Percentiles rank a stretch among this genome's conserved stretches.
Conservation (phyloP, 2,888 invertebrate genomes). For the Nemurella pictetii region DNA sequence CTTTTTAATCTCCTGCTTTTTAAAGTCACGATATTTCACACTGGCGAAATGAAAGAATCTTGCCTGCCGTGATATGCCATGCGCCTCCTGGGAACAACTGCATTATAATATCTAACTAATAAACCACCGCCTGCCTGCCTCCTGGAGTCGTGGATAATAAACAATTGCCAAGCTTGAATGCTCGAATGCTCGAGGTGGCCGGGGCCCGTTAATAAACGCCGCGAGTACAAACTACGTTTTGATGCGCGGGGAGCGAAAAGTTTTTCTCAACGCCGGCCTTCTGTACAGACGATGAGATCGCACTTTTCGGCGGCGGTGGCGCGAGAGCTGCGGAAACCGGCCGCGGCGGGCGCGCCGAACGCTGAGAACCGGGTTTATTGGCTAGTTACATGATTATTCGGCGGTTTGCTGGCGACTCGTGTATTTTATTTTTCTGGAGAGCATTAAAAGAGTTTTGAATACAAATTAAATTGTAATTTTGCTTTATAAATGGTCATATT, state of each 20-base stretch:
- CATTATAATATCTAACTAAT: conserved; percentile 11
- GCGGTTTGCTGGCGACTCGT: no score
- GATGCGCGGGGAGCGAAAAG: conserved; percentile 13
- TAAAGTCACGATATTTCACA: conserved; percentile 24
- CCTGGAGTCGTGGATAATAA: neutral
- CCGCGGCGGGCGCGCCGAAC: no score
- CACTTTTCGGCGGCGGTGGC: neutral
- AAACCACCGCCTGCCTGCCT: neutral
- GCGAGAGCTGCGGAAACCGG: neutral
- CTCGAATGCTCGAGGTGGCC: neutral
- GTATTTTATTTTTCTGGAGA: no score
- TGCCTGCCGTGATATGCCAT: neutral
- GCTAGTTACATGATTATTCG: no score
- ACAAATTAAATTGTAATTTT: no score
- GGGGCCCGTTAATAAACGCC: conserved; percentile 28
- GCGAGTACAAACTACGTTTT: conserved; percentile 34
- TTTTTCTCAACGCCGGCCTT: neutral
- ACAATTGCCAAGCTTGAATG: neutral
- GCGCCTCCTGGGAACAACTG: neutral
- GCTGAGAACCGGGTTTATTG: no score
- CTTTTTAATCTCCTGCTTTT: conserved; percentile 25
- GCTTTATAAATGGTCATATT: no score
- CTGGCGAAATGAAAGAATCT: conserved; percentile 4
- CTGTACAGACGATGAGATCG: neutral
- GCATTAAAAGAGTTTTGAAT: no score